Evolutionary conservation across 1,140 invertebrate genomes (phyloP).

Genomic region (Cotesia chilonis): DNA sequence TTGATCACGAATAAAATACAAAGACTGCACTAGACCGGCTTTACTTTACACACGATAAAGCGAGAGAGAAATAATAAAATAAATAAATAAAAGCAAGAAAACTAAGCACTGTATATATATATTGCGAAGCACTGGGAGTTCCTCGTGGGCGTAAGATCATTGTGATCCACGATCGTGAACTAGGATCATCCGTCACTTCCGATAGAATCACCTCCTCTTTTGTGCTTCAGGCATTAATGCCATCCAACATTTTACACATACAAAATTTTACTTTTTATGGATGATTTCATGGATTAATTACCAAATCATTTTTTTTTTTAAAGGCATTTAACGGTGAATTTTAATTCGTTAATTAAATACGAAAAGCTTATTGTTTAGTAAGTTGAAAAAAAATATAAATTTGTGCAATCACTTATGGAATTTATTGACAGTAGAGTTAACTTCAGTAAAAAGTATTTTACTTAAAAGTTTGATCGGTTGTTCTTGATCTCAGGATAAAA

Average conservation of each 20-base stretch:
- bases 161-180: conserved; percentile 58
- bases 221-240: conserved; percentile 28
- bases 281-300: not conserved
- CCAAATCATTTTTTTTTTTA: not conserved
- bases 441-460: conserved; percentile 1
- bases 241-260: conserved; percentile 35
- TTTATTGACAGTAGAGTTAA: too few relatives aligned
- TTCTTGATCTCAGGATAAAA: too few relatives aligned
- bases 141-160: conserved; percentile 58
- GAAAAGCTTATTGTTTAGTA: too few relatives aligned
- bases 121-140: conserved; percentile 30
- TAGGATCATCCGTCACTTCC: conserved; percentile 60
- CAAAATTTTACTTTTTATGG: conserved; percentile 9
- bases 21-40: not conserved
- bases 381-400: not conserved
- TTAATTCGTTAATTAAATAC: too few relatives aligned
- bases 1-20: conserved; percentile 28
- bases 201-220: conserved; percentile 49
- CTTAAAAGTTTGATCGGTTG: too few relatives aligned
- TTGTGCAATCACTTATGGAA: conserved; percentile 13
- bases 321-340: too few relatives aligned
- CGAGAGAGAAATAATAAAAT: conserved; percentile 18
- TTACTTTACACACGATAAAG: conserved; percentile 2
- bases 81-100: not conserved
- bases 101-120: not conserved